Evolutionary conservation across 2,888 invertebrate species (phyloP).

Genomic region (Phortica okadai): DNA sequence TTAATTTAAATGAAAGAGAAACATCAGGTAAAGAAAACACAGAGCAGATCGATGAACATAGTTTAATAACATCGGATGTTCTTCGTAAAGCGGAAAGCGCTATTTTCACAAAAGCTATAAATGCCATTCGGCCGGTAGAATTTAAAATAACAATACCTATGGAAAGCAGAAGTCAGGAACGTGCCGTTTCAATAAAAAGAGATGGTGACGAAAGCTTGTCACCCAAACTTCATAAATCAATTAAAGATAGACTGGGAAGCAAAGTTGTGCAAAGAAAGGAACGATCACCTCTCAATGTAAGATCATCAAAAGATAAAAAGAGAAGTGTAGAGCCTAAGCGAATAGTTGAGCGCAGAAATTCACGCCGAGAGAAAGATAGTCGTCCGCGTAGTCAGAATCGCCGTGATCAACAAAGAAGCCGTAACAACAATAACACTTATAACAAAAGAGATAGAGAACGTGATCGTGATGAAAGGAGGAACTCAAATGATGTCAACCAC

Average conservation of each 20-base stretch:
- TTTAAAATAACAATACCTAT: conserved; percentile 75
- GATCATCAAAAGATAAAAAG: conserved; percentile 48
- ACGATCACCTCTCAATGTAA: conserved; percentile 43
- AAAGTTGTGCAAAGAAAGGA: conserved; percentile 61
- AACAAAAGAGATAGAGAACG: conserved; percentile 46
- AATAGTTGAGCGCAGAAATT: conserved; percentile 22
- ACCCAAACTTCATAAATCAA: conserved; percentile 77
- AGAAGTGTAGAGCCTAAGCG: conserved; percentile 37
- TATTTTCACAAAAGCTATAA: conserved; percentile 91
- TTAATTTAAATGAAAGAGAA: conserved; percentile 76
- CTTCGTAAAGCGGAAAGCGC: conserved; percentile 94
- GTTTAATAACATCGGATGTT: conserved; percentile 90
- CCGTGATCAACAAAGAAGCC: conserved; percentile 40
- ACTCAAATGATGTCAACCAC: conserved; percentile 34
- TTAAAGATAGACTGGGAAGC: conserved; percentile 88
- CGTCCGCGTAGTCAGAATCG: conserved; percentile 37
- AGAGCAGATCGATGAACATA: conserved; percentile 69
- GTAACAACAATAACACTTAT: conserved; percentile 41
- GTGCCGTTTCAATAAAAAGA: conserved; percentile 57
- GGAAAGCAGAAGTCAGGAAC: conserved; percentile 77
- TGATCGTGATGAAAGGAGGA: conserved; percentile 53
- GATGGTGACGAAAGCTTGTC: conserved; percentile 58
- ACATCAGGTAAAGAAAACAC: conserved; percentile 76
- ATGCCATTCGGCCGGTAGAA: conserved; percentile 86
- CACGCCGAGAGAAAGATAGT: conserved; percentile 32